Evolutionary conservation across 2,888 invertebrate species (phyloP).

Genomic region (Theristus sp.): DNA sequence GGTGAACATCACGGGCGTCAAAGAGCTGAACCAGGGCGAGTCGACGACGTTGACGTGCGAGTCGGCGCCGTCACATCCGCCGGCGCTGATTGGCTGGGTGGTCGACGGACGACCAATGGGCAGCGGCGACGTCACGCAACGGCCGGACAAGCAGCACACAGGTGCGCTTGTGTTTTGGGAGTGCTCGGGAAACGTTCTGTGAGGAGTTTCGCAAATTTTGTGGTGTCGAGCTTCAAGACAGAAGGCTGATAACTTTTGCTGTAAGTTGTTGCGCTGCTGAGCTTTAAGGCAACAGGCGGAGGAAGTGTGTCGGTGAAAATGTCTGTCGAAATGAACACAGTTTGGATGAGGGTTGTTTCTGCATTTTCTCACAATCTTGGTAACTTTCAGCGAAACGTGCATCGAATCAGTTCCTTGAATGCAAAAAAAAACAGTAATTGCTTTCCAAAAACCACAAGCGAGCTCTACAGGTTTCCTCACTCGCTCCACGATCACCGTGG

Average conservation of each 20-base stretch:
- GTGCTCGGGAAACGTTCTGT: too few relatives aligned
- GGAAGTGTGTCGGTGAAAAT: too few relatives aligned
- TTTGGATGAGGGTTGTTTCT: too few relatives aligned
- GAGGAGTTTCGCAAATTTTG: too few relatives aligned
- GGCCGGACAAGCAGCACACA: neutral
- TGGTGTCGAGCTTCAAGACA: neutral
- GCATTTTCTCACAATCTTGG: too few relatives aligned
- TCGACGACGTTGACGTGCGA: constrained; percentile 65
- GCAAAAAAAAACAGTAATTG: neutral
- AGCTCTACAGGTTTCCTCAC: neutral
- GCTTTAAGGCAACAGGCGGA: too few relatives aligned
- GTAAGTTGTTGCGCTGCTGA: too few relatives aligned
- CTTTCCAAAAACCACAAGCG: neutral
- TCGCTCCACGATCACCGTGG: neutral
- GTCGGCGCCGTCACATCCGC: constrained; percentile 60
- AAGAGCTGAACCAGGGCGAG: constrained; percentile 64
- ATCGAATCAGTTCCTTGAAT: neutral
- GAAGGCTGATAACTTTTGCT: neutral
- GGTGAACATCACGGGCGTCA: constrained; percentile 23
- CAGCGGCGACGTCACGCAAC: neutral
- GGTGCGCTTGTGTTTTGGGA: neutral
- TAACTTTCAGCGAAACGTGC: too few relatives aligned
- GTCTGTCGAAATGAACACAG: neutral
- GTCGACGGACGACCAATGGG: constrained; percentile 29
- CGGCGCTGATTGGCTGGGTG: constrained; percentile 34